phyloP scores from a whole-genome alignment of 2,888 invertebrate genomes.

The Phyto melanocephala region DNA sequence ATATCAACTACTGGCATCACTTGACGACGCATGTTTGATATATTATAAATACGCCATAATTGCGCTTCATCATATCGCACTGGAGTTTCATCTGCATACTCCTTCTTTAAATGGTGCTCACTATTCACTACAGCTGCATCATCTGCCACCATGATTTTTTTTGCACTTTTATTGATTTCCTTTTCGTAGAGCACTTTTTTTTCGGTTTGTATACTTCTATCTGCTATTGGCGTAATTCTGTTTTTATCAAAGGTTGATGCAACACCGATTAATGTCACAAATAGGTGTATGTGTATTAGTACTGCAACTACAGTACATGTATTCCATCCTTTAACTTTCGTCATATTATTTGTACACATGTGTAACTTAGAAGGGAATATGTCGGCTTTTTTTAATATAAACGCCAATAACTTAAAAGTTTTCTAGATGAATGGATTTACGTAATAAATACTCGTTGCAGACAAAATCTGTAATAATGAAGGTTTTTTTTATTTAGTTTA shows the following conservation, averaged over 20 bases:
- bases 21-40: conserved; percentile 69
- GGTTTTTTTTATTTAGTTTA: not conserved
- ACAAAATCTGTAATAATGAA: conserved; percentile 40
- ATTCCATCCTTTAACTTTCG: conserved; percentile 50
- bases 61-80: conserved; percentile 75
- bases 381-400: not conserved
- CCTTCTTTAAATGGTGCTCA: not conserved
- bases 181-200: conserved; percentile 67
- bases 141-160: conserved; percentile 1
- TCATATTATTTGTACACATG: conserved; percentile 27
- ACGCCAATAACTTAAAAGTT: conserved; percentile 19
- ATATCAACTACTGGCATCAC: conserved; percentile 69
- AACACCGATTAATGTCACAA: conserved; percentile 36
- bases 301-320: conserved; percentile 49
- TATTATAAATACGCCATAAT: conserved; percentile 76
- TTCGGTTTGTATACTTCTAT: conserved; percentile 66
- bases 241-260: conserved; percentile 61
- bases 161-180: conserved; percentile 56
- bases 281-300: conserved; percentile 38
- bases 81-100: conserved; percentile 71
- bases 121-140: not conserved
- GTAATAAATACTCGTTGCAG: conserved; percentile 16
- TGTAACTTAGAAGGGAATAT: conserved; percentile 5
- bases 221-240: conserved; percentile 54
- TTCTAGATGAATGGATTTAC: conserved; percentile 11